These are phyloP conservation scores for Leucosticte australis DNA, from an alignment of 2,113 vertebrate genomes.

Conservation along the genomic window DNA sequence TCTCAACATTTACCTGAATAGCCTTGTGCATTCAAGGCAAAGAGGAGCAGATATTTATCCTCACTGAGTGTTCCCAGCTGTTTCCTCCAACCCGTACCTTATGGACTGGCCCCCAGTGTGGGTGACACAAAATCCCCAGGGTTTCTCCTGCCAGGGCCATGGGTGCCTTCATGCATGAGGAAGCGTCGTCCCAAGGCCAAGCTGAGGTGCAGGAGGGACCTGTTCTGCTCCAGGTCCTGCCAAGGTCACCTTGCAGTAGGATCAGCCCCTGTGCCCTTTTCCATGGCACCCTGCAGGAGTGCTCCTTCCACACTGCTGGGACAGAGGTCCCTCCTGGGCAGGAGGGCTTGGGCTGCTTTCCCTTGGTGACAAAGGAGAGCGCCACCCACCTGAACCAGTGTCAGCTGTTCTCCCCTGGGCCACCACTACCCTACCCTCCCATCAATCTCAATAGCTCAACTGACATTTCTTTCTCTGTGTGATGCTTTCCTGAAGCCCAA, in stretches of 20 bases:
- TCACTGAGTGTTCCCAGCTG: background rate
- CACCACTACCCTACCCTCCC: background rate
- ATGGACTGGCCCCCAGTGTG: background rate
- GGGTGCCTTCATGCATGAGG: rapidly evolving
- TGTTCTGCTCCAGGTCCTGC: background rate
- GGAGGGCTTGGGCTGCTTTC: background rate
- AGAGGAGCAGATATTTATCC: background rate
- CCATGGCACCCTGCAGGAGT: background rate
- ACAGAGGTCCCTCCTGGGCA: background rate
- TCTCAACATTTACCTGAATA: background rate
- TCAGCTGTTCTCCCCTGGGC: background rate
- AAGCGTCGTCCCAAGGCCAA: background rate
- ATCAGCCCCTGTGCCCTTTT: background rate
- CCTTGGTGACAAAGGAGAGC: background rate
- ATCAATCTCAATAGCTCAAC: background rate
- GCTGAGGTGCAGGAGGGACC: background rate
- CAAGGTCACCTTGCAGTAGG: background rate
- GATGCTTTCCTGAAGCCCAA: background rate
- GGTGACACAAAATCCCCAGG: background rate
- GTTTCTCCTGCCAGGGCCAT: background rate
- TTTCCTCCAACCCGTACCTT: background rate
- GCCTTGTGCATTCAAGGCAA: background rate
- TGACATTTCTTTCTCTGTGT: background rate
- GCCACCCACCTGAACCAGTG: background rate
- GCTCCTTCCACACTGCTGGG: background rate